Evolutionary conservation across 1,140 invertebrate species (phyloP), one percentile per base, ranked within the genome.

Genomic region (Archivesica marissinica): DNA sequence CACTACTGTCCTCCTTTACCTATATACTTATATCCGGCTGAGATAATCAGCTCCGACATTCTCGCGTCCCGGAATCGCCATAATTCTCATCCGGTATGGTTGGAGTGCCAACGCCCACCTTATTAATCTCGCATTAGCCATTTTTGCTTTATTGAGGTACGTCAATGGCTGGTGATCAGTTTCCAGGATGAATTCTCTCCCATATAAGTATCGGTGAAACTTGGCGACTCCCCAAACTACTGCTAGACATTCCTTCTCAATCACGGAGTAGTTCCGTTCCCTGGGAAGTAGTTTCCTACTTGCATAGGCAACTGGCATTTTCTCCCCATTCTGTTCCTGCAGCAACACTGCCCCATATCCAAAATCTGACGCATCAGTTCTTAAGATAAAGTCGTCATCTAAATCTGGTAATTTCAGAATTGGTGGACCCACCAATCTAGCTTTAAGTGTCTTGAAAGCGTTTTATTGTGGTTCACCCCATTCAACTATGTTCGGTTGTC

Each of bases 91-190:
- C 30, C 64, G 4, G 59, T 61, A 61, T 13, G 59, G 59, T 61
- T 61, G 59, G 2, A 89, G 39, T 6, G n/a, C n/a, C n/a, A 89
- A 50, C 0, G 88, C 81, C 87, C 88, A 89, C 9, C 85, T 13
- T 77, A 87, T 86, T 0, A 87, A n/a, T n/a, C 17, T 86, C 30
- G 74, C 17, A 72, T 77, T 90, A n/a, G 64, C 30, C 6, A 78
- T 23, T 23, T 78, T 88, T 17, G 75, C 2, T 28, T 47, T 64
- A 6, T 80, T 75, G 23, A 87, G 70, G 78, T 84, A 85, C 0
- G 94, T 70, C n/a, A 95, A 86, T 30, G 86, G 86, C 20, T 74
- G 77, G 33, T 88, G 64, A 41, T 89, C 86, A 2, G 85, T 88
- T 50, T 89, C 80, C n/a, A 89, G 33, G 0, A 88, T 47, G 68